phyloP scores from a whole-genome alignment of 2,113 vertebrate species.

The Zosterops hypoxanthus region DNA sequence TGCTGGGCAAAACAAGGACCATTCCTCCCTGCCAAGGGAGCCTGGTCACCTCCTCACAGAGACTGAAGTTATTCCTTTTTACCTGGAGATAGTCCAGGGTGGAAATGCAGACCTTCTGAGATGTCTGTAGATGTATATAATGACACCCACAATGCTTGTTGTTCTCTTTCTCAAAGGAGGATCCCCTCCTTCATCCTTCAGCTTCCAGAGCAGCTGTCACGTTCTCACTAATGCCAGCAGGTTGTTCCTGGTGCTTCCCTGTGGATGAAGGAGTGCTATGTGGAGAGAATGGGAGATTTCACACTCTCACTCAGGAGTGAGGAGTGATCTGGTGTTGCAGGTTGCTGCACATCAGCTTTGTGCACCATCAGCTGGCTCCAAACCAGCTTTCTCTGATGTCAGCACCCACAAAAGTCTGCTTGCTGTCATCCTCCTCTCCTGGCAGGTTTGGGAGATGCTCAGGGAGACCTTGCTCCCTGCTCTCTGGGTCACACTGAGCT shows the following conservation, averaged over 20 bases:
- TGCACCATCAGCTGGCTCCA: background rate
- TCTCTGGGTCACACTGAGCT: background rate
- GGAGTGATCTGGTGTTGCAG: background rate
- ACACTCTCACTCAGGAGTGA: background rate
- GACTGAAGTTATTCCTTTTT: background rate
- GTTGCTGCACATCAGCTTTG: background rate
- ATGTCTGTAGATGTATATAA: background rate
- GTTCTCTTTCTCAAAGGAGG: background rate
- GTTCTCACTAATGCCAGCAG: background rate
- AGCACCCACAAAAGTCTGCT: background rate
- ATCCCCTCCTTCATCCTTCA: background rate
- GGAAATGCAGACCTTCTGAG: background rate
- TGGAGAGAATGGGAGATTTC: background rate
- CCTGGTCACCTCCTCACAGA: background rate
- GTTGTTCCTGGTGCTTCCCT: background rate
- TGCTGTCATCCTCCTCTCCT: background rate
- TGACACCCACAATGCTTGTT: background rate
- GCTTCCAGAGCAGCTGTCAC: background rate
- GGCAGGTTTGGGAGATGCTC: background rate
- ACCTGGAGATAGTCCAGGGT: background rate
- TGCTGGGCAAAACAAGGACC: background rate
- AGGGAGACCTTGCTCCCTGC: background rate
- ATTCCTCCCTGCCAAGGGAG: background rate
- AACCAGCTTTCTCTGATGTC: background rate
- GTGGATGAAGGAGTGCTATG: background rate